Evolutionary conservation across 2,113 vertebrate genomes (phyloP).

Genomic region (Sialia sialis): DNA sequence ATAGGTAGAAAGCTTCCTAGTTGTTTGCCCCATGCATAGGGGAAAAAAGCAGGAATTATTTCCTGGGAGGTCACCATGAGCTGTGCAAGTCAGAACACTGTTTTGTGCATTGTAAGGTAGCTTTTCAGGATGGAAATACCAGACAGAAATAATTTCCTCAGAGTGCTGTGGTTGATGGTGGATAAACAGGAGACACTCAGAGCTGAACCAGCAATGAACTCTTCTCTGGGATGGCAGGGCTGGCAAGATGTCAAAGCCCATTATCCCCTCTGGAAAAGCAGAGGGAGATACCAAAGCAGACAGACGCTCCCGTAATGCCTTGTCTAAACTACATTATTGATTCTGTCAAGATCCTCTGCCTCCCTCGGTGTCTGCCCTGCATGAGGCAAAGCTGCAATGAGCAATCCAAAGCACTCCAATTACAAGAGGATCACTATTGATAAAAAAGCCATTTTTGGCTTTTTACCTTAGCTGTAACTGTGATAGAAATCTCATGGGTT

Average conservation of each 20-base stretch:
- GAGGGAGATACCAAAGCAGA: slow-evolving; percentile 50
- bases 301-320: slow-evolving; percentile 31
- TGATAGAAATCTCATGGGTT: neutral
- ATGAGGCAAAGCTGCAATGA: neutral
- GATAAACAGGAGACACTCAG: slow-evolving; percentile 49
- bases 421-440: neutral
- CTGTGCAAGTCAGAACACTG: neutral
- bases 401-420: slow-evolving; percentile 4
- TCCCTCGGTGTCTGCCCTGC: slow-evolving; percentile 18
- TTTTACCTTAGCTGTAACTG: neutral
- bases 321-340: slow-evolving; percentile 55
- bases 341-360: slow-evolving; percentile 42
- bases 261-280: slow-evolving; percentile 38
- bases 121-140: neutral
- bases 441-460: slow-evolving; percentile 7
- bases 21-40: neutral
- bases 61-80: neutral
- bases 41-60: neutral
- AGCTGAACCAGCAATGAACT: neutral
- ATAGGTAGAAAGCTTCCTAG: neutral
- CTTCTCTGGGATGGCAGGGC: slow-evolving; percentile 34
- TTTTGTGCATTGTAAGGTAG: neutral
- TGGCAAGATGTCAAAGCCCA: slow-evolving; percentile 56
- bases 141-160: slow-evolving; percentile 7
- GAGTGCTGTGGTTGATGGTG: neutral